These are phyloP conservation scores for Ligdia adustata DNA, from an alignment of 2,888 invertebrate species.

Conservation along the genomic window DNA sequence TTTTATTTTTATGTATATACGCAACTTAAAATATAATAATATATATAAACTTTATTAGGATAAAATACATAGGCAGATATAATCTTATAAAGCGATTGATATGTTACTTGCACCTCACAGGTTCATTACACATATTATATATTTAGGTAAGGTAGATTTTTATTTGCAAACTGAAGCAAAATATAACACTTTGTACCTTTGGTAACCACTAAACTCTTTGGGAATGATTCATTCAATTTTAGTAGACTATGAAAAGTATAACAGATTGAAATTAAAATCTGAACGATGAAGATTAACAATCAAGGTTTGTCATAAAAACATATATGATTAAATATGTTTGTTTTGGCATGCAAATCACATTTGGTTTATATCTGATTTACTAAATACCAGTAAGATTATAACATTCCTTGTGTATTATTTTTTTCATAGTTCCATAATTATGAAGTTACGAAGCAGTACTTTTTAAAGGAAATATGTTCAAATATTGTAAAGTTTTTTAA, in stretches of 20 bases:
- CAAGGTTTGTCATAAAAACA: too few species aligned
- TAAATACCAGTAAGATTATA: too few species aligned
- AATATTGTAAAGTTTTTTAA: too few species aligned
- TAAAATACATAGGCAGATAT: constrained; percentile 55
- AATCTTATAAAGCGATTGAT: constrained; percentile 83
- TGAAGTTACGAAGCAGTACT: too few species aligned
- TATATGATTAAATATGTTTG: too few species aligned
- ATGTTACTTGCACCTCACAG: constrained; percentile 74
- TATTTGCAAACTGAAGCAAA: constrained; percentile 55
- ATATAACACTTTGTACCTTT: constrained; percentile 68
- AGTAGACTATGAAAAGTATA: neutral
- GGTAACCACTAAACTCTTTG: constrained; percentile 40
- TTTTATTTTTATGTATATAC: constrained; percentile 37
- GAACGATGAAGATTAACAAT: too few species aligned
- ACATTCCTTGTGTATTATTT: too few species aligned
- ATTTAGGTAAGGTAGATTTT: constrained; percentile 27
- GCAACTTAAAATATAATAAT: constrained; percentile 62
- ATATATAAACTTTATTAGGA: constrained; percentile 55
- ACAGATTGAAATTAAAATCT: neutral
- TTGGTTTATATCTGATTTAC: too few species aligned
- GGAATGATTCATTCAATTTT: constrained; percentile 52
- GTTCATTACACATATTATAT: constrained; percentile 46
- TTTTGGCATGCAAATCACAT: too few species aligned
- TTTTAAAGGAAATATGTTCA: too few species aligned
- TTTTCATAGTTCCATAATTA: too few species aligned